Evolutionary conservation across 2,888 invertebrate genomes (phyloP).

Genomic region (Globia sparganii): DNA sequence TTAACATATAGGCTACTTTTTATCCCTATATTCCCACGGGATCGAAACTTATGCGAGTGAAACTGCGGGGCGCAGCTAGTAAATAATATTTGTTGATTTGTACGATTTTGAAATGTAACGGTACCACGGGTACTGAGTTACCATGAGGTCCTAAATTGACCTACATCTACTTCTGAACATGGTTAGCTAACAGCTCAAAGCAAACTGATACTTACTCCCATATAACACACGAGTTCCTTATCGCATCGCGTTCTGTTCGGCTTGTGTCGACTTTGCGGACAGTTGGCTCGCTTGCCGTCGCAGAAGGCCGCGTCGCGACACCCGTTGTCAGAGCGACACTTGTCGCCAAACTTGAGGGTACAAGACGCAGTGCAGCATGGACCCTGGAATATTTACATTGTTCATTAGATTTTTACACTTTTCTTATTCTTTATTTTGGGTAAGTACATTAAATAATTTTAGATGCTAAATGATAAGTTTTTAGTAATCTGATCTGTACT

Average conservation of each 20-base stretch:
- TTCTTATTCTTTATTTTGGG: not conserved
- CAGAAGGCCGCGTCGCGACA: slow-evolving; percentile 98
- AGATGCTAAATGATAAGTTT: not conserved
- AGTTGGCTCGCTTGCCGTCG: slow-evolving; percentile 96
- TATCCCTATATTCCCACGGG: too few relatives aligned
- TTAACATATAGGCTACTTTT: too few relatives aligned
- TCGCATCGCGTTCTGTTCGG: slow-evolving; percentile 98
- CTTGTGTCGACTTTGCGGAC: slow-evolving; percentile 97
- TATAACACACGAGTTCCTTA: slow-evolving; percentile 98
- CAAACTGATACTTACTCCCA: slow-evolving; percentile 94
- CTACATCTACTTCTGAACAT: not conserved
- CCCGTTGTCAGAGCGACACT: slow-evolving; percentile 98
- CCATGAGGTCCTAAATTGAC: not conserved
- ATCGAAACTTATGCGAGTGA: too few relatives aligned
- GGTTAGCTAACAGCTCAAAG: not conserved
- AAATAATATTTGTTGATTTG: not conserved
- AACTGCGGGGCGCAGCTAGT: too few relatives aligned
- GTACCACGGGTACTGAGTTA: not conserved
- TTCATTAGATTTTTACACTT: not conserved
- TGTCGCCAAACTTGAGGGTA: slow-evolving; percentile 95
- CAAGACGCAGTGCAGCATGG: slow-evolving; percentile 98
- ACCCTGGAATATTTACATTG: slow-evolving; percentile 90
- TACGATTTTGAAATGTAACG: not conserved
- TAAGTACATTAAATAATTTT: not conserved
- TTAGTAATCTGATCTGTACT: not conserved